phyloP scores from a whole-genome alignment of 2,797 vertebrate species.

The Malacoraja senta region DNA sequence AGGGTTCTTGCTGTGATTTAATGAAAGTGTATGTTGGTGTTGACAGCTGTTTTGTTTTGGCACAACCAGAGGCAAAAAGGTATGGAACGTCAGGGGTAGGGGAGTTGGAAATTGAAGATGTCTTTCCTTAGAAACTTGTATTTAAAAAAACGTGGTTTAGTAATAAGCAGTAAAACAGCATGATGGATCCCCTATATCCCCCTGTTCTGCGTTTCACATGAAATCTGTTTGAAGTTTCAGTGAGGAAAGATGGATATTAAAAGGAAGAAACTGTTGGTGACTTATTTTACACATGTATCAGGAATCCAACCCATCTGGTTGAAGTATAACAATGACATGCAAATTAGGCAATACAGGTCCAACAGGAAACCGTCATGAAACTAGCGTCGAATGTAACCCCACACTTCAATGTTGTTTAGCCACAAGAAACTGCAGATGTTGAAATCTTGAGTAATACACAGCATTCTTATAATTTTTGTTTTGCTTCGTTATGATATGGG shows the following conservation, averaged over 20 bases:
- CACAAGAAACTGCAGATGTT: too few species aligned
- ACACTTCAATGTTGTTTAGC: neutral
- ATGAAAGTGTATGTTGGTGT: too few species aligned
- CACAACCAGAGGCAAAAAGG: neutral
- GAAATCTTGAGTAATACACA: too few species aligned
- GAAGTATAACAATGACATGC: neutral
- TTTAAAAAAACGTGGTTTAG: neutral
- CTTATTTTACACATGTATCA: neutral
- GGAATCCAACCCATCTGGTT: neutral
- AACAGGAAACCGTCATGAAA: neutral
- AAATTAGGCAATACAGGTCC: neutral
- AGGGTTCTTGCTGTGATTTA: slow-evolving; percentile 1
- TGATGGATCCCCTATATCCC: neutral
- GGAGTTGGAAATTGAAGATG: neutral
- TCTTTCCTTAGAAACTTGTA: neutral
- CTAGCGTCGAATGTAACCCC: neutral
- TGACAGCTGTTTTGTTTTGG: neutral
- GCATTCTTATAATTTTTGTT: too few species aligned
- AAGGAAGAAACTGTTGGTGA: neutral
- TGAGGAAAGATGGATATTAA: neutral
- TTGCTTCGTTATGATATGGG: too few species aligned
- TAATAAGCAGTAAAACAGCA: too few species aligned
- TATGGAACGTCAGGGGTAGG: neutral
- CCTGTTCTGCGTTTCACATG: neutral
- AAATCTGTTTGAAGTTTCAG: neutral